These are phyloP conservation scores for Xiphias gladius DNA, from an alignment of 2,113 vertebrate species.

Conservation along the genomic window DNA sequence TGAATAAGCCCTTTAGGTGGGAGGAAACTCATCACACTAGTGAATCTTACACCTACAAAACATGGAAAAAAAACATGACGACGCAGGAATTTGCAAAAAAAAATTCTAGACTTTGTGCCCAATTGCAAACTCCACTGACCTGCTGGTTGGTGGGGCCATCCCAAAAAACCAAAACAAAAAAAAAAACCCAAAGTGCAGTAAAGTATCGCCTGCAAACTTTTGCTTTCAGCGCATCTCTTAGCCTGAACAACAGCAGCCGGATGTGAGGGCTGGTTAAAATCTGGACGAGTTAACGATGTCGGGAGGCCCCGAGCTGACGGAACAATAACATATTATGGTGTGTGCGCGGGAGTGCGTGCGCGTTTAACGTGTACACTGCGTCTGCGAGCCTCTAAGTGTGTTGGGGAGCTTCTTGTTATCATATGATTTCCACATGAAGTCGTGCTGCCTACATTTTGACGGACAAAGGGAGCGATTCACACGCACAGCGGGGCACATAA, in stretches of 20 bases:
- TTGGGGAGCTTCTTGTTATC: constrained; percentile 40
- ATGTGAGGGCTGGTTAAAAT: constrained; percentile 56
- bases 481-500: background rate
- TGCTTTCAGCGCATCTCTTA: background rate
- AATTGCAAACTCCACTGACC: too few relatives aligned
- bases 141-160: too few relatives aligned
- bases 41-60: too few relatives aligned
- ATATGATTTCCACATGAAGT: constrained; percentile 78
- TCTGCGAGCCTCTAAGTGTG: background rate
- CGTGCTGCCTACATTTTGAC: constrained; percentile 40
- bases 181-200: too few relatives aligned
- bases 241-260: constrained; percentile 25
- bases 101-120: too few relatives aligned
- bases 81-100: too few relatives aligned
- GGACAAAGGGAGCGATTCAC: constrained; percentile 71
- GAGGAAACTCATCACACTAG: too few relatives aligned
- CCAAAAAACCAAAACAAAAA: too few relatives aligned
- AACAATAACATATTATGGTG: constrained; percentile 43
- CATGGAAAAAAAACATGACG: too few relatives aligned
- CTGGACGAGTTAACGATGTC: constrained; percentile 57
- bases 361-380: background rate
- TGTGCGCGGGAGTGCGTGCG: constrained; percentile 25
- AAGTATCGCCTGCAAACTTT: too few relatives aligned
- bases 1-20: too few relatives aligned
- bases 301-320: constrained; percentile 47